phyloP scores from a whole-genome alignment of 1,140 invertebrate genomes.

The Drosophila pandora region DNA sequence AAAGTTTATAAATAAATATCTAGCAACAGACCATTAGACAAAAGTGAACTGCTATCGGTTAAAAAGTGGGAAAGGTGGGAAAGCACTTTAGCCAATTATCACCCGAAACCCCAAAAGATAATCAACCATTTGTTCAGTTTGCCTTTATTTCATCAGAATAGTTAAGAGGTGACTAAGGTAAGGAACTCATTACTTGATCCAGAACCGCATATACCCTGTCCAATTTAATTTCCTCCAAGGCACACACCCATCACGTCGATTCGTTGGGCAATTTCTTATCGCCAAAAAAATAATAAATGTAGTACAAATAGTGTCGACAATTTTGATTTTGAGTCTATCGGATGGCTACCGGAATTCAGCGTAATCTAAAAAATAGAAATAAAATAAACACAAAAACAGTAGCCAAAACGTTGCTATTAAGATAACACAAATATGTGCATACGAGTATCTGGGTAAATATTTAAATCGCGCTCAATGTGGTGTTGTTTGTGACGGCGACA shows the following conservation, averaged over 20 bases:
- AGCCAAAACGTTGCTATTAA: conserved; percentile 71
- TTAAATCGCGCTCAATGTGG: conserved; percentile 53
- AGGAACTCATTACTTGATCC: background rate
- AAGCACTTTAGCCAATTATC: conserved; percentile 33
- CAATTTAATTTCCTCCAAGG: conserved; percentile 17
- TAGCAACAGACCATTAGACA: conserved; percentile 12
- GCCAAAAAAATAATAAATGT: conserved; percentile 21
- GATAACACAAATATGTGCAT: conserved; percentile 61
- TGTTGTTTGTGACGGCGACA: conserved; percentile 44
- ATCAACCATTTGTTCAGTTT: conserved; percentile 13
- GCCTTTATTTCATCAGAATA: background rate
- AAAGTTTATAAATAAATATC: conserved; percentile 23
- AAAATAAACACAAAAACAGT: conserved; percentile 55
- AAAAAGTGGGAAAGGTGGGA: conserved; percentile 7
- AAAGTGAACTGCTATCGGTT: conserved; percentile 23
- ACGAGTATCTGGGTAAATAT: conserved; percentile 71
- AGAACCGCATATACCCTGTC: background rate
- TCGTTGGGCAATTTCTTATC: conserved; percentile 34
- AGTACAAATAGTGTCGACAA: conserved; percentile 31
- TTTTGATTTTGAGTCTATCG: conserved; percentile 47
- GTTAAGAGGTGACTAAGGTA: background rate
- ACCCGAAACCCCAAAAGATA: conserved; percentile 15
- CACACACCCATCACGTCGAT: background rate
- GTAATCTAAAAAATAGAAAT: conserved; percentile 56
- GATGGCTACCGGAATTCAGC: conserved; percentile 69